Conservation (phyloP, 2,797 vertebrate genomes). For the Myotis pilosus region DNA sequence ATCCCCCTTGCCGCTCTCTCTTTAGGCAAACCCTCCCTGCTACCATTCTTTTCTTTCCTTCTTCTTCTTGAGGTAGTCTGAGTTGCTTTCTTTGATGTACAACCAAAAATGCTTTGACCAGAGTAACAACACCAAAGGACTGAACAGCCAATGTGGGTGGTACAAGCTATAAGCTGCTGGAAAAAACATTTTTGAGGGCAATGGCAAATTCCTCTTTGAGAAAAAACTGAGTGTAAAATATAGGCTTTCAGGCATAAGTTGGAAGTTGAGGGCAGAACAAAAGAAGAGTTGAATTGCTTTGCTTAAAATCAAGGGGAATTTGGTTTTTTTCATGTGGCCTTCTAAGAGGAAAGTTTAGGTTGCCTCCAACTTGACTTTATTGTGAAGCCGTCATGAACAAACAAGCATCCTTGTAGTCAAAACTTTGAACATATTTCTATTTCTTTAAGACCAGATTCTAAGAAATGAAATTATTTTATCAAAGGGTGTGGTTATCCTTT, state of each 20-base stretch:
- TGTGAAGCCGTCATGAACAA: not conserved
- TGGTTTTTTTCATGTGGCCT: not conserved
- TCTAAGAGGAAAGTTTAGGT: conserved; percentile 14
- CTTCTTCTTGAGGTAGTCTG: not conserved
- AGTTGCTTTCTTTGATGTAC: not conserved
- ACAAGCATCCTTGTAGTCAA: not conserved
- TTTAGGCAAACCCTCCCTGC: not conserved
- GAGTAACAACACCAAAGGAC: not conserved
- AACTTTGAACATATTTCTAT: conserved; percentile 3
- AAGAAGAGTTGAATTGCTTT: conserved; percentile 12
- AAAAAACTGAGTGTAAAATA: conserved; percentile 31
- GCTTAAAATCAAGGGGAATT: conserved; percentile 42
- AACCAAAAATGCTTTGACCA: not conserved
- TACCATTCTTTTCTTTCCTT: not conserved
- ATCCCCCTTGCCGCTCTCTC: not conserved
- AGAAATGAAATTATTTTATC: conserved; percentile 5
- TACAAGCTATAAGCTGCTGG: not conserved
- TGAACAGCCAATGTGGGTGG: not conserved
- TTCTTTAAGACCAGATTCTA: conserved; percentile 19
- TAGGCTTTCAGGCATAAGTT: not conserved
- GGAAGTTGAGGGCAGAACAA: conserved; percentile 16
- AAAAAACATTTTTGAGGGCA: not conserved
- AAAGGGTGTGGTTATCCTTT: not conserved
- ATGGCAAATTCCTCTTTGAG: not conserved
- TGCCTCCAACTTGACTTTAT: not conserved